Evolutionary conservation across 2,113 vertebrate genomes (phyloP), one percentile per base, ranked within the genome.

Genomic region (Centrocercus urophasianus): DNA sequence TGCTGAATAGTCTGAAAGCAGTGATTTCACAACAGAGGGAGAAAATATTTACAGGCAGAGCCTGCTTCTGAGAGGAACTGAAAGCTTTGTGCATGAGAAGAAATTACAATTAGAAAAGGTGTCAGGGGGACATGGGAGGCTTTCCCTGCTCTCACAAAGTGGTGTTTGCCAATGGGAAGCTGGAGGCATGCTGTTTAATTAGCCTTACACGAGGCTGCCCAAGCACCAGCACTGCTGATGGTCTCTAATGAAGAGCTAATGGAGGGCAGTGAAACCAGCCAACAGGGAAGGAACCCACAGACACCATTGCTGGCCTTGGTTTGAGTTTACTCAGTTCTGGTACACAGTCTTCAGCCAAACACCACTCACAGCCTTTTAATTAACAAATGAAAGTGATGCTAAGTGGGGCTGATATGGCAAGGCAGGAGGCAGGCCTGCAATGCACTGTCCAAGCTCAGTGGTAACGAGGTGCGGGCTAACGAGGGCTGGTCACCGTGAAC

Each of bases 181-280:
- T 40, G 87, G 74, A 45, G 71, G 83, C 87, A 87, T 76, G 80
- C 0, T 76, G 59, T 28, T 80, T 83, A 90, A 80, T 84, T 60
- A 93, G 79, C 52, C 20, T 71, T 30, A 48, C 1, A 8, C 25
- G 50, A 92, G 43, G n/a, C 59, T 83, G 78, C 75, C 83, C 65
- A 40, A 76, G 87, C 13, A 61, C 21, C 59, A n/a, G 69, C 61
- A 42, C 21, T 15, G 7, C 79, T 80, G 78, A 71, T 57, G 74
- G 17, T 71, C 32, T 67, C 52, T 90, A 72, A 71, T 47, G 87
- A 87, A 61, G 67, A 47, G 45, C 25, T 92, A 79, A 89, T 69
- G 56, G 36, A 66, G 57, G 50, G 34, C 59, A 61, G 61, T 0
- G 3, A 10, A 17, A 78, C 59, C 74, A 38, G 20, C 90, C 64